Conservation (phyloP, 2,797 vertebrate species). For the Eulemur mongoz region DNA sequence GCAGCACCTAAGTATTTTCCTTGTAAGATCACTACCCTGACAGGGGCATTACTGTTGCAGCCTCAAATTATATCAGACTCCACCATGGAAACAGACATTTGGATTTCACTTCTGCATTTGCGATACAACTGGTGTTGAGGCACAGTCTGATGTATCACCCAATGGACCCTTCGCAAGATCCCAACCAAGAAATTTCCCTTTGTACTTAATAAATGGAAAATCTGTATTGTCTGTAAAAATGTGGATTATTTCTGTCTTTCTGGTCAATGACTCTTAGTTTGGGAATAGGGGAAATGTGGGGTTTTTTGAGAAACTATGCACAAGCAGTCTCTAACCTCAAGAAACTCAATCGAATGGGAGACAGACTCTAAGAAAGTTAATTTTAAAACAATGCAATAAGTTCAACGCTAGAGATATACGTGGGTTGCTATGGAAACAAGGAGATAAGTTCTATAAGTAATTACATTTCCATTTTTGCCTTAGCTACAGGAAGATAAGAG, state of each 20-base stretch:
- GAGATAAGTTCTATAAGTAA: slow-evolving; percentile 62
- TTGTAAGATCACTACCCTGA: neutral
- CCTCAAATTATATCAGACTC: neutral
- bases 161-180: neutral
- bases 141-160: neutral
- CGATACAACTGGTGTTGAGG: neutral
- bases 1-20: neutral
- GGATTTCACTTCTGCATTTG: neutral
- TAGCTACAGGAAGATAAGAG: slow-evolving; percentile 37
- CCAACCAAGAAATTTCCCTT: neutral
- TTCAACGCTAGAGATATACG: neutral
- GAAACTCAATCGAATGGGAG: neutral
- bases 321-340: neutral
- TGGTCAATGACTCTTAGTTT: neutral
- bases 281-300: neutral
- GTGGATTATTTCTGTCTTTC: neutral
- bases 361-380: slow-evolving; percentile 8
- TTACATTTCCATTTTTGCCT: slow-evolving; percentile 53
- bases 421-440: slow-evolving; percentile 56
- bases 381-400: slow-evolving; percentile 33
- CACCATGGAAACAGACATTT: neutral
- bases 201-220: slow-evolving; percentile 6
- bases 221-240: neutral
- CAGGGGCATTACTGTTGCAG: neutral
- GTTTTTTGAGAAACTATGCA: neutral